Base-by-base conservation (phyloP, 2,888 invertebrate species). In the Lobophora halterata region DNA sequence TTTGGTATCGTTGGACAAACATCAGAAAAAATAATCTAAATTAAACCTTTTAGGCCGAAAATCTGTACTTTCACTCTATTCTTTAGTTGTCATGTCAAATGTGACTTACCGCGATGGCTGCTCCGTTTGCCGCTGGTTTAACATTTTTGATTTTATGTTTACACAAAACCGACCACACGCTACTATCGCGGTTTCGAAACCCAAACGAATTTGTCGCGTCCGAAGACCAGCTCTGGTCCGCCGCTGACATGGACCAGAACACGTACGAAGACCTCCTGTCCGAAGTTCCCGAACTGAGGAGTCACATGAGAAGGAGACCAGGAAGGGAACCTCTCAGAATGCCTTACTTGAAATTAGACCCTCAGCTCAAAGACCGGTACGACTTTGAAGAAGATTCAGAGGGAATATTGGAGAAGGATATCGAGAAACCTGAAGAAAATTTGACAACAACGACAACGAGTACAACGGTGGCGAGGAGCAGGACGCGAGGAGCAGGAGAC, bases 121-220 rank as follows among this genome's bases (percentile, higher is more conserved):
- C 5, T 16, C 16, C 6, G 7, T 32, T 32, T 24, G 17, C 11
- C 8, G 8, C 17, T 3, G 13, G 4, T 5, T 29, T 29, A 20
- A 17, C 17, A 32, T 32, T 32, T 16, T 17, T 28, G n/a, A 3
- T 23, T 7, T 10, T 17, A 11, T n/a, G 3, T 26, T 33, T 33
- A 33, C 33, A 26, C 12, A 13, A 3, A 1, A 19, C 19, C 13
- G 9, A 33, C 3, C 18, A 25, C 25, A 18, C 19, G 6, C 5
- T 33, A 8, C 9, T 33, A 1, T 33, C 33, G 5, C 19, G 33
- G 3, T 26, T 25, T 25, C 25, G 33, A 6, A 33, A 33, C 13
- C 33, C 25, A 9, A 25, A 25, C 9, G 33, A 33, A 25, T 17
- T 33, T 9, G 9, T 31, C 5, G 21, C 30, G 10, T 9, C 20